Base-by-base conservation (phyloP, 2,113 vertebrate genomes). In the Oryzias woworae region DNA sequence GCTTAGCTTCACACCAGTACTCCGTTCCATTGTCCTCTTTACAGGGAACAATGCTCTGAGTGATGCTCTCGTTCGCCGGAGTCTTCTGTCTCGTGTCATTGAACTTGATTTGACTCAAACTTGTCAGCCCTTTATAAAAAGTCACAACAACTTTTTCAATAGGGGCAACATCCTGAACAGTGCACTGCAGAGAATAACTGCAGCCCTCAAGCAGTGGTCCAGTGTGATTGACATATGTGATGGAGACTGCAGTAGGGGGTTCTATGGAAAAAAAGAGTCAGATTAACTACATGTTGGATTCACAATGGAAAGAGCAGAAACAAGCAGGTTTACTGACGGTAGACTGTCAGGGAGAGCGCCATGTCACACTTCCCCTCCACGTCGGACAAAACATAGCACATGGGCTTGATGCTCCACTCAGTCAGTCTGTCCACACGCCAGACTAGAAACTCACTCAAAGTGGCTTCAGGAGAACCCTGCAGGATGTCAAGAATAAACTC, bases 171-270 rank as follows among this genome's bases (percentile, higher is more conserved):
- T 66, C 42, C 0, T 3, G 7, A 5, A 93, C 82, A 0, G 58
- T 60, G 63, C 94, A 94, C 62, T 7, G n/a, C 44, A 94, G 58
- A 10, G 56, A 54, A 67, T 89, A 72, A 36, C 15, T 54, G 1
- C 45, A 0, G 0, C 70, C 80, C 61, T 85, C 88, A 0, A 65
- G 12, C 62, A 84, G 24, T 7, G 85, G 59, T 16, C 71, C 87
- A 0, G 55, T 48, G 53, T 78, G 83, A 31, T 80, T 75, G 1
- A 31, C 20, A 5, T 78, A 51, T 58, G 26, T 76, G 60, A 89
- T 51, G 50, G 82, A 78, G 5, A 92, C 87, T 3, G 8, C 67
- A 1, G 81, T 71, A 52, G 90, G 90, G 80, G 69, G 77, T 36
- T 89, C 90, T 91, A 71, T 68, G 53, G 45, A 71, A 46, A 51